Base-by-base conservation (phyloP, 2,113 vertebrate genomes). In the Guaruba guarouba region DNA sequence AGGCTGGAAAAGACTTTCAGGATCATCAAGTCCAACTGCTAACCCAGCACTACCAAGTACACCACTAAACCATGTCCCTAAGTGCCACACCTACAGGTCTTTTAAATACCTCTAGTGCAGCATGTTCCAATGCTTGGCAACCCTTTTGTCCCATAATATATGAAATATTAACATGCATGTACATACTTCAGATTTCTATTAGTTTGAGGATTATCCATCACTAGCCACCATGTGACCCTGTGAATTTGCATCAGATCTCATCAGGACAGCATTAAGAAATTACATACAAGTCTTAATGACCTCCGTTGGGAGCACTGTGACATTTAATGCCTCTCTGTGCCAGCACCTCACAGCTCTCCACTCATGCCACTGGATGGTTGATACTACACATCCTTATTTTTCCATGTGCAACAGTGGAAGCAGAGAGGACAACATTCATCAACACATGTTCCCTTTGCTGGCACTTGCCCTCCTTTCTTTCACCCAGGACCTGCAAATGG, bases 311-410 rank as follows among this genome's bases (percentile, higher is more conserved):
- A 84, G 9, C 24, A 8, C 39, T 9, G 12, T 62, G 52, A 43
- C 9, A 62, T 74, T 28, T 31, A 70, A n/a, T 8, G 8, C 13
- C 28, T 31, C 55, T 71, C 23, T 61, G 69, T 62, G 69, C 51
- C 33, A 55, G 39, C 61, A 43, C 43, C 17, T 81, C 64, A 16
- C 64, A 41, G 17, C 49, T 51, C 54, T 62, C 41, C 54, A 61
- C 51, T 5, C 15, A 0, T 24, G 29, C 54, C 48, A 0, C 59
- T 33, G 63, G 19, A 2, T n/a, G 10, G 9, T 7, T 55, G 49
- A 2, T 74, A 35, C 54, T 46, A 24, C 17, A 37, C 10, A n/a
- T 51, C 54, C 31, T 44, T 61, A 4, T 39, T 80, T 82, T 78
- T 0, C 23, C 35, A 17, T 4, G 16, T 69, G 19, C 13, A 13